Percentiles rank a stretch among this genome's conserved stretches.
These are phyloP conservation scores for Drosophila neonasuta DNA, from an alignment of 2,888 invertebrate genomes.

Conservation along the genomic window DNA sequence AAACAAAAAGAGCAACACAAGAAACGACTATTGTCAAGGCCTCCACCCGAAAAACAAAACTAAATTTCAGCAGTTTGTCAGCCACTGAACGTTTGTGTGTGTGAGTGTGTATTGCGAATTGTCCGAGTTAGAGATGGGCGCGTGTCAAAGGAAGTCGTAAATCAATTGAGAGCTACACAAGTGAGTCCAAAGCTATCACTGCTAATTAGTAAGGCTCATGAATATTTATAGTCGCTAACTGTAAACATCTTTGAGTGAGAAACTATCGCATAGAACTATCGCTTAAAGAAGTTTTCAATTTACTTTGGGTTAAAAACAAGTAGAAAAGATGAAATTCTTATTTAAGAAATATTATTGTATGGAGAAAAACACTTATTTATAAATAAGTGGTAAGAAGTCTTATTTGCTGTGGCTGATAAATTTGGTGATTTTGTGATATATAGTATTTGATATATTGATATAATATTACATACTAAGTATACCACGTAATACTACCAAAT, in stretches of 20 bases:
- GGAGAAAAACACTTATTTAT: too few relatives aligned
- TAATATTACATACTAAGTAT: too few relatives aligned
- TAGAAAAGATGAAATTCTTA: not conserved
- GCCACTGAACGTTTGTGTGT: constrained; percentile 15
- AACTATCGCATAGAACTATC: not conserved
- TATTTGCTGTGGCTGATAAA: too few relatives aligned
- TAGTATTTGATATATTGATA: too few relatives aligned
- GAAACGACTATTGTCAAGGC: constrained; percentile 63
- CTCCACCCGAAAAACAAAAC: constrained; percentile 13
- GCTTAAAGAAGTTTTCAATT: not conserved
- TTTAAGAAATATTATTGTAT: too few relatives aligned
- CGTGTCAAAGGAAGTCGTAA: constrained; percentile 28
- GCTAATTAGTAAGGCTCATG: not conserved
- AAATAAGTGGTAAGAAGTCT: too few relatives aligned
- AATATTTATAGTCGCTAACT: not conserved
- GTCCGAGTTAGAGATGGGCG: constrained; percentile 33
- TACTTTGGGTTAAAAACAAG: not conserved
- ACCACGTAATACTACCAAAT: too few relatives aligned
- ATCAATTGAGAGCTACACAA: not conserved
- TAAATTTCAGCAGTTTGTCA: constrained; percentile 47
- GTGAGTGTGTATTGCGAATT: constrained; percentile 11
- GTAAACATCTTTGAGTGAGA: not conserved
- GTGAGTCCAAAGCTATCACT: not conserved
- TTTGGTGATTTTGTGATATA: too few relatives aligned
- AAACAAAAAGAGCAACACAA: constrained; percentile 17